Evolutionary conservation across 2,113 vertebrate species (phyloP).

Genomic region (Ginglymostoma cirratum): DNA sequence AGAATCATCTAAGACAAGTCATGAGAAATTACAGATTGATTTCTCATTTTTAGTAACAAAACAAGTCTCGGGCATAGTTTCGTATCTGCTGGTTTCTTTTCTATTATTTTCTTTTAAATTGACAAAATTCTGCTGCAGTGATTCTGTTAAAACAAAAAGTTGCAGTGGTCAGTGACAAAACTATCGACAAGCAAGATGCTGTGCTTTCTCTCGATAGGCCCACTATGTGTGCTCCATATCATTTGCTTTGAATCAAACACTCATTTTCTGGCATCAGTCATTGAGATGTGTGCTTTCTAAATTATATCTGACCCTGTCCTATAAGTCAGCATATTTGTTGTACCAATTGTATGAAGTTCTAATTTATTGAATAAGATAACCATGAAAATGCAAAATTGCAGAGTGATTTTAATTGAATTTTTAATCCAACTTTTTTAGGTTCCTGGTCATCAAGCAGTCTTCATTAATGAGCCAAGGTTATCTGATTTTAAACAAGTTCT

Average conservation of each 20-base stretch:
- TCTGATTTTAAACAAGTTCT: slow-evolving; percentile 99
- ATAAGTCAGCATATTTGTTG: neutral
- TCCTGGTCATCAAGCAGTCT: slow-evolving; percentile 91
- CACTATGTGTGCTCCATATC: neutral
- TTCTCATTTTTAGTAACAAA: neutral
- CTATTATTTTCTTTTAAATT: neutral
- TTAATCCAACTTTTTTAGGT: slow-evolving; percentile 56
- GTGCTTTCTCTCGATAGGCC: neutral
- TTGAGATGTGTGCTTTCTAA: neutral
- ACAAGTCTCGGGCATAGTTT: neutral
- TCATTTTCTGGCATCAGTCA: neutral
- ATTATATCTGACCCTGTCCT: neutral
- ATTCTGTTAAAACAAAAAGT: neutral
- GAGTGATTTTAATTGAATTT: neutral
- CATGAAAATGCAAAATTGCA: neutral
- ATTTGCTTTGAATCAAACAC: neutral
- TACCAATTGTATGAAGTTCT: neutral
- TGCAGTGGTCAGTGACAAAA: neutral
- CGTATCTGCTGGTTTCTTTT: too few species aligned
- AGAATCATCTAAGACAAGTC: neutral
- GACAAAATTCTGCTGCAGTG: neutral
- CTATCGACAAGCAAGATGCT: neutral
- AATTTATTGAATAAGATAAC: neutral
- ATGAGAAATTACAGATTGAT: neutral
- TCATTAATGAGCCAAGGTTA: slow-evolving; percentile 94